These are phyloP conservation scores for Andrena praecox DNA, from an alignment of 2,888 invertebrate genomes.

Conservation along the genomic window DNA sequence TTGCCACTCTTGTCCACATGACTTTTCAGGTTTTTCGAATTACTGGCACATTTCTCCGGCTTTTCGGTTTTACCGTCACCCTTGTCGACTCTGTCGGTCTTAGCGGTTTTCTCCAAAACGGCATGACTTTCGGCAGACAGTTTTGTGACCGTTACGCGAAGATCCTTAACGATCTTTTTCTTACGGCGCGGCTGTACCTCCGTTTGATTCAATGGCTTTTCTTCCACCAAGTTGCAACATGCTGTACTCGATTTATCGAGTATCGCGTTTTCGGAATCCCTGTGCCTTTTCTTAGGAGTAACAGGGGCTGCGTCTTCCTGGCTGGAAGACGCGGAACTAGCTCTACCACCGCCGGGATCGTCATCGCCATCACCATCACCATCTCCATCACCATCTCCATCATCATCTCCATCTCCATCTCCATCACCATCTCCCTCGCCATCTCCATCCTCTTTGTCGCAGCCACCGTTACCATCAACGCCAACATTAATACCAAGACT, in stretches of 20 bases:
- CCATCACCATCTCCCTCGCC: background rate
- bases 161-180: constrained; percentile 83
- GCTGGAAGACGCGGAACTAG: constrained; percentile 70
- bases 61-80: constrained; percentile 75
- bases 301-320: constrained; percentile 84
- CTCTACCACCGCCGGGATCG: background rate
- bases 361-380: background rate
- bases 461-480: background rate
- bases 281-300: constrained; percentile 91
- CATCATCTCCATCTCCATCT: background rate
- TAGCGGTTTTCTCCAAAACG: constrained; percentile 70
- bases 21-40: constrained; percentile 22
- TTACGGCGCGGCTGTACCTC: constrained; percentile 81
- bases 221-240: constrained; percentile 54
- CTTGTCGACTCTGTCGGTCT: constrained; percentile 76
- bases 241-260: constrained; percentile 58
- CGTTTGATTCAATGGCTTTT: constrained; percentile 75
- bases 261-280: constrained; percentile 87
- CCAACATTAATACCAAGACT: background rate
- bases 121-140: constrained; percentile 74
- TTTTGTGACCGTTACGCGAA: constrained; percentile 83
- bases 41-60: constrained; percentile 37
- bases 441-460: background rate
- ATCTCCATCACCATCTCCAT: background rate
- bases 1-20: constrained; percentile 73